Percentiles rank a stretch among this genome's conserved stretches.
Evolutionary conservation across 2,797 vertebrate species (phyloP).

Genomic region (Ataeniobius toweri): DNA sequence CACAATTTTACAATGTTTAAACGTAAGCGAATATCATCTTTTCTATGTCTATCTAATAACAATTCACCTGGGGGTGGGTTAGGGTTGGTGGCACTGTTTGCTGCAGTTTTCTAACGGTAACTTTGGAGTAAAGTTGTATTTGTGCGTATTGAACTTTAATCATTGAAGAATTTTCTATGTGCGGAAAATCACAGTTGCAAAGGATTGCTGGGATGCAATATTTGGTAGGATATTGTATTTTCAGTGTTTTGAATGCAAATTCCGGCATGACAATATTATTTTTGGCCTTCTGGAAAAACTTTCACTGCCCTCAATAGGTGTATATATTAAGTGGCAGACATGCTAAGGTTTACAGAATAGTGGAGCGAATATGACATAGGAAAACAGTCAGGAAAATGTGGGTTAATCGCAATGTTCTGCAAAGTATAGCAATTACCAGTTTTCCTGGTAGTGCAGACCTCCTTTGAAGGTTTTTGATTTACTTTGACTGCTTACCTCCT

Average conservation of each 20-base stretch:
- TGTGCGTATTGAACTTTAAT: background rate
- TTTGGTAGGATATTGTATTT: background rate
- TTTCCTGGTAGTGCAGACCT: too few species aligned
- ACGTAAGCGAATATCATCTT: too few species aligned
- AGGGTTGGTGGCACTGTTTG: background rate
- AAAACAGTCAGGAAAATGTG: background rate
- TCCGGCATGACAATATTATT: background rate
- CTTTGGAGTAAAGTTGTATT: background rate
- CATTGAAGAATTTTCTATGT: background rate
- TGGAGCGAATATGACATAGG: background rate
- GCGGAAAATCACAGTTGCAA: background rate
- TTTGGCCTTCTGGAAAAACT: background rate
- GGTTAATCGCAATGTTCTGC: background rate
- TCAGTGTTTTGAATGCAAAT: background rate
- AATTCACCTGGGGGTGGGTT: too few species aligned
- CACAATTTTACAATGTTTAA: too few species aligned
- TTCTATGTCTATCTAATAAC: too few species aligned
- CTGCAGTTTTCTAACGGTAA: background rate
- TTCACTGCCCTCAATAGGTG: background rate
- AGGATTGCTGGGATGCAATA: background rate
- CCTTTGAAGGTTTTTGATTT: background rate
- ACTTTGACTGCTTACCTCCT: background rate
- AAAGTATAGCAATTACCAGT: too few species aligned
- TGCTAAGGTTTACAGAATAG: background rate
- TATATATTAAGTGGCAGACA: too few species aligned